Evolutionary conservation across 2,113 vertebrate species (phyloP), one percentile per base, ranked within the genome.

Genomic region (Mustela lutreola): DNA sequence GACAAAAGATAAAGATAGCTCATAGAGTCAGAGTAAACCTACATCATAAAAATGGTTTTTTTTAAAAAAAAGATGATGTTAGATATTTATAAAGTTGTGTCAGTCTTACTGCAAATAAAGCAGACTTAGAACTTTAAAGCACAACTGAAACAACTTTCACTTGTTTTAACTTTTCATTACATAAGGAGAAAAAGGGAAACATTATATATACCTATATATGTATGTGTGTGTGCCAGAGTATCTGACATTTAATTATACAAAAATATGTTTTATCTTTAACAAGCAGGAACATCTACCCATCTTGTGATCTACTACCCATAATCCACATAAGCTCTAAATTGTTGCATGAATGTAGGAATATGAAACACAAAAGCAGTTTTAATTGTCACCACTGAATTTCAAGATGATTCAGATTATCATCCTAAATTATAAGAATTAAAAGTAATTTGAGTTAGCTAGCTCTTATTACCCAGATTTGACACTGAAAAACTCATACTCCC

Each of bases 111-210:
- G n/a, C 11, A 90, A 87, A 90, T 42, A 92, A 96, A 83, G 62
- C 48, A 91, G 95, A 91, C 19, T 86, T 90, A 89, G 31, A 48
- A 3, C 10, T 89, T 92, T 89, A 89, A 87, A 90, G 19, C 58
- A 88, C 63, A 73, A 84, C 0, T 87, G 81, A 90, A 95, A 82
- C 50, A 82, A 18, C 26, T 5, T 89, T 81, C 31, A 70, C 85
- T 89, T 96, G 33, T 71, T 97, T 84, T 83, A 53, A 80, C 21
- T 86, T 81, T 86, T 71, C 90, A 80, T 58, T 63, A 88, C 19
- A 79, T 76, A 79, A 75, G n/a, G 19, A 3, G 1, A 15, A 60
- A 91, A 82, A 86, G 16, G 16, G 50, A 88, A 65, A 48, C 67
- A 79, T 58, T 39, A 87, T 1, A 19, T 5, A 78, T 36, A 36